A percentile compares a stretch with the other conserved stretches of the same genome.
These are phyloP conservation scores for Scrobipalpa atriplicella DNA, from an alignment of 2,888 invertebrate genomes.

Conservation along the genomic window DNA sequence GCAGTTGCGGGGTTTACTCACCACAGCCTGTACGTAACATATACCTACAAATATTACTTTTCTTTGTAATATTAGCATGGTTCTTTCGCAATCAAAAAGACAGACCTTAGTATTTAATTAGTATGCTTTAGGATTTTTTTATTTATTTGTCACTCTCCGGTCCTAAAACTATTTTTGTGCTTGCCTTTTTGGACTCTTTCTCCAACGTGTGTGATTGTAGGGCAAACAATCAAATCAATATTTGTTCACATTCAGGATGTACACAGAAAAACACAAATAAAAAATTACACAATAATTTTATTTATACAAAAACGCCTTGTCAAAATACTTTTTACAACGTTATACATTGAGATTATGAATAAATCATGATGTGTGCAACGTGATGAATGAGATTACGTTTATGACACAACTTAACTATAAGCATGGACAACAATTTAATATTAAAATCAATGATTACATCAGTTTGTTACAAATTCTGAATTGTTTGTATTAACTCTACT, in stretches of 20 bases:
- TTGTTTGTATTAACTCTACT: no score
- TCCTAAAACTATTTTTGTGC: not conserved
- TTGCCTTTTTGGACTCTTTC: not conserved
- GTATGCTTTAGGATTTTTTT: no score
- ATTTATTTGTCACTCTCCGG: not conserved
- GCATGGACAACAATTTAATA: not conserved
- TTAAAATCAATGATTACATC: not conserved
- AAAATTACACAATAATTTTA: constrained; percentile 66
- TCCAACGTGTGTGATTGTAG: not conserved
- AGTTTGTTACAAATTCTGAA: no score
- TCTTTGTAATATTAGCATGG: no score
- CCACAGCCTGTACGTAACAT: no score
- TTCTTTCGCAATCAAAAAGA: no score
- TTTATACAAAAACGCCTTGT: constrained; percentile 57
- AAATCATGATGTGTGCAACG: constrained; percentile 27
- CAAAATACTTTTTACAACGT: constrained; percentile 76
- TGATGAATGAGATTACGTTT: not conserved
- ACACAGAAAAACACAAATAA: constrained; percentile 46
- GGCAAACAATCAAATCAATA: not conserved
- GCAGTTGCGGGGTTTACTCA: no score
- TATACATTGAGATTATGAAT: constrained; percentile 44
- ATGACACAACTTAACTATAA: not conserved
- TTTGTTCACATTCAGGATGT: not conserved
- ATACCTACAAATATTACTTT: no score
- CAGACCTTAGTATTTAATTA: no score